Conservation (phyloP, 2,113 vertebrate genomes). For the Prolemur simus region DNA sequence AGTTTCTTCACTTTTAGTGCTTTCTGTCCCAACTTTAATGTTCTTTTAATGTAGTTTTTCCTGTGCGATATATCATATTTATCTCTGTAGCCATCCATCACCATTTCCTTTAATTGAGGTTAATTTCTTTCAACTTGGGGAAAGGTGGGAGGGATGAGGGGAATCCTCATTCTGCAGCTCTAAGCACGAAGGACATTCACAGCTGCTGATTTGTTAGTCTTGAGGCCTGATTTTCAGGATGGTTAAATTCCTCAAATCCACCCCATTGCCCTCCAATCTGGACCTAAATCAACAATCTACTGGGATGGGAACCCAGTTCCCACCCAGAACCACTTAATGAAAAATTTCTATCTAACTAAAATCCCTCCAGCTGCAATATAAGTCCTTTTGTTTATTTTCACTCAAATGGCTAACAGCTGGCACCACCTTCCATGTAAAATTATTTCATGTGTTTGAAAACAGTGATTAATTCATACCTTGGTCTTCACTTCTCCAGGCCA, state of each 20-base stretch:
- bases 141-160: constrained; percentile 40
- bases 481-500: constrained; percentile 59
- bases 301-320: constrained; percentile 64
- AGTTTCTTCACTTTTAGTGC: constrained; percentile 73
- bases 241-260: constrained; percentile 54
- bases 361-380: constrained; percentile 70
- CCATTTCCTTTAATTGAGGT: constrained; percentile 86
- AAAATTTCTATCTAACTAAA: constrained; percentile 63
- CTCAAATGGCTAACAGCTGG: constrained; percentile 76
- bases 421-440: constrained; percentile 66
- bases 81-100: constrained; percentile 83
- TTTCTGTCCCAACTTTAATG: constrained; percentile 82
- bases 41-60: constrained; percentile 85
- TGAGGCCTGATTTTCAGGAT: constrained; percentile 34
- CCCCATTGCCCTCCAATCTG: constrained; percentile 63
- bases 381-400: constrained; percentile 71
- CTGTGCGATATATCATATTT: constrained; percentile 82
- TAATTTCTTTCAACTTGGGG: constrained; percentile 86
- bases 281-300: constrained; percentile 62
- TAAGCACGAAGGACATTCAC: constrained; percentile 66
- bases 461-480: constrained; percentile 68
- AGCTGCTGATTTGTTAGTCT: constrained; percentile 74
- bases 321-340: constrained; percentile 67
- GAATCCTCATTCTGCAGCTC: constrained; percentile 69
- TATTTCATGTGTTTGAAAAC: constrained; percentile 71